phyloP scores from a whole-genome alignment of 2,797 vertebrate genomes.

The Lacerta viridis region DNA sequence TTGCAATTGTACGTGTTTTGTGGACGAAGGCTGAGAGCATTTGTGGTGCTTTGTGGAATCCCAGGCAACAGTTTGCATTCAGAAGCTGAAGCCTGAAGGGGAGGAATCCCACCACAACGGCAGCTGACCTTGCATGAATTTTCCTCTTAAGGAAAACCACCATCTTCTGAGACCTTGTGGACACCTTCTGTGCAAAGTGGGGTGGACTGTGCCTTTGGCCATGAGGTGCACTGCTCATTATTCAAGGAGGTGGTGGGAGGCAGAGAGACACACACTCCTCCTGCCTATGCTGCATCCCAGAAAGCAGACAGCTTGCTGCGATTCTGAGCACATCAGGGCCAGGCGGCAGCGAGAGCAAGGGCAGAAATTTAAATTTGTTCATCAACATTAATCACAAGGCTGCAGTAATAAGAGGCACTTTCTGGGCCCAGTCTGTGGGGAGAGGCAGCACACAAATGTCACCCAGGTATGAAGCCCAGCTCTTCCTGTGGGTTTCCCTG shows the following conservation, averaged over 20 bases:
- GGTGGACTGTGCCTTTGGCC: background rate
- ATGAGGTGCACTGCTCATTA: background rate
- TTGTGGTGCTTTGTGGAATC: background rate
- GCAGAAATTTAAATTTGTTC: conserved; percentile 26
- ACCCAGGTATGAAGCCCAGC: background rate
- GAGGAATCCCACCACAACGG: background rate
- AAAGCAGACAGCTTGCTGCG: conserved; percentile 11
- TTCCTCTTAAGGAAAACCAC: background rate
- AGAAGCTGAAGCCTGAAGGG: background rate
- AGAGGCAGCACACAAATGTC: background rate
- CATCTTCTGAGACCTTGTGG: background rate
- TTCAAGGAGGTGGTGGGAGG: background rate
- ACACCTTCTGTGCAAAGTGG: background rate
- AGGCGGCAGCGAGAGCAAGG: background rate
- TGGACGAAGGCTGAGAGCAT: background rate
- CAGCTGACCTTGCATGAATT: background rate
- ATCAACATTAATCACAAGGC: conserved; percentile 33
- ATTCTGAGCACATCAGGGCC: conserved; percentile 23
- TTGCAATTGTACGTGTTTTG: background rate
- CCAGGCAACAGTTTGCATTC: background rate
- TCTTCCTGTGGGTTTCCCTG: background rate
- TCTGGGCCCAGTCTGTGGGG: background rate
- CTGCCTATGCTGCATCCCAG: background rate
- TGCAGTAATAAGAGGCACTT: conserved; percentile 34
- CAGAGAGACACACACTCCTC: background rate